Evolutionary conservation across 2,797 vertebrate species (phyloP).

Genomic region (Falco cherrug): DNA sequence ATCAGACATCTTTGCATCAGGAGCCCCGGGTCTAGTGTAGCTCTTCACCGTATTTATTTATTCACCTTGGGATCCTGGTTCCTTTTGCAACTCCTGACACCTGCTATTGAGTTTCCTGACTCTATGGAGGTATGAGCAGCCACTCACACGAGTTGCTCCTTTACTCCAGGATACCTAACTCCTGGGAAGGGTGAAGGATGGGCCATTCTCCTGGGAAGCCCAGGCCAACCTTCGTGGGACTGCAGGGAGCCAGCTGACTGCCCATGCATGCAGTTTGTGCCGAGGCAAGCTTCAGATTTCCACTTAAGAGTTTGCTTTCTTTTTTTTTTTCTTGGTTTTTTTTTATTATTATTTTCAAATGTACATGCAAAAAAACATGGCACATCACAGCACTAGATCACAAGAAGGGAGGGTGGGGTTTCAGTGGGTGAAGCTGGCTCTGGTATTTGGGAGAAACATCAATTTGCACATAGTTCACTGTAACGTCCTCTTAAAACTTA

Average conservation of each 20-base stretch:
- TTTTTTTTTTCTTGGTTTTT: not conserved
- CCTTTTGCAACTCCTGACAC: not conserved
- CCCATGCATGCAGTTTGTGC: not conserved
- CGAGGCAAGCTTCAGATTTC: not conserved
- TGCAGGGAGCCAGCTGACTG: not conserved
- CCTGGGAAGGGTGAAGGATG: not conserved
- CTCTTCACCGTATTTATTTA: not conserved
- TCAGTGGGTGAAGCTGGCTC: not conserved
- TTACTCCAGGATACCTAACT: not conserved
- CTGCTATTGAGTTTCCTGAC: not conserved
- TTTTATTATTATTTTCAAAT: not conserved
- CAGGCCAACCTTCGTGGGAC: not conserved
- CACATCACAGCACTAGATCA: conserved; percentile 33
- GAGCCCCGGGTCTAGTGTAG: not conserved
- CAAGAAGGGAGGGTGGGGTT: not conserved
- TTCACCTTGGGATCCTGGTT: not conserved
- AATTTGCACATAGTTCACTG: not conserved
- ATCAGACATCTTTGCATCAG: not conserved
- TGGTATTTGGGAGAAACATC: not conserved
- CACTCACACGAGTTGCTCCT: not conserved
- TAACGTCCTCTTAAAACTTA: not conserved
- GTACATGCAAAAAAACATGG: conserved; percentile 18
- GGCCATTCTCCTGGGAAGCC: not conserved
- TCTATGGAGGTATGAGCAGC: not conserved
- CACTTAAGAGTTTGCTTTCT: not conserved